Evolutionary conservation across 2,888 invertebrate genomes (phyloP), one percentile per base, ranked within the genome.

Genomic region (Eilema sororculum): DNA sequence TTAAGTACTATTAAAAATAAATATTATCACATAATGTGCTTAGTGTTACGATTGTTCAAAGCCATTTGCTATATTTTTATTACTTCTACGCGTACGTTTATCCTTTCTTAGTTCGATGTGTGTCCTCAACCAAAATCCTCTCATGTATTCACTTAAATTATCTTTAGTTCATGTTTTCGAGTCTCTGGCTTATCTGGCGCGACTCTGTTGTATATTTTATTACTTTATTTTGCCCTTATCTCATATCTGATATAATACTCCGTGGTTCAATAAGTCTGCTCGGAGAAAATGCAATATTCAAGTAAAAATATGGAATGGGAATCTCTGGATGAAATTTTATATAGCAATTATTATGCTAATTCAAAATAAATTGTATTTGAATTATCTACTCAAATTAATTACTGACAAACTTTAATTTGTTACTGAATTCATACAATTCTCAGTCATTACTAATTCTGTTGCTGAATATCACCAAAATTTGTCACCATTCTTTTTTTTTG

Each of bases 71-170:
- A 16, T 62, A 25, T 62, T 56, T 24, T 56, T 30, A 52, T 24
- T 57, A 9, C 8, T 57, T 22, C 13, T 28, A 52, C 2, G 37
- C 24, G 13, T 33, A n/a, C n/a, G 25, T 41, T 68, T 58, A 66
- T 63, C 22, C 30, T 64, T 20, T 46, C 63, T 64, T 56, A 52
- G 24, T 63, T 64, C 24, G 52, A 46, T 56, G 59, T 63, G 56
- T 41, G 68, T 67, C 58, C 52, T 72, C 59, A 22, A 56, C 46
- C 59, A 65, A 74, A 68, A 37, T 56, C 69, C 64, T 65, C 66
- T 58, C n/a, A 63, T 60, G 71, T 64, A 68, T 73, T 70, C 58
- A 57, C 41, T 52, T 41, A 33, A 68, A 60, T 67, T 68, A 68
- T 69, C 56, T 67, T n/a, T 52, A 33, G 64, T 67, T 71, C 66